Evolutionary conservation across 2,113 vertebrate genomes (phyloP), one percentile per base, ranked within the genome.

Genomic region (Lepus europaeus): DNA sequence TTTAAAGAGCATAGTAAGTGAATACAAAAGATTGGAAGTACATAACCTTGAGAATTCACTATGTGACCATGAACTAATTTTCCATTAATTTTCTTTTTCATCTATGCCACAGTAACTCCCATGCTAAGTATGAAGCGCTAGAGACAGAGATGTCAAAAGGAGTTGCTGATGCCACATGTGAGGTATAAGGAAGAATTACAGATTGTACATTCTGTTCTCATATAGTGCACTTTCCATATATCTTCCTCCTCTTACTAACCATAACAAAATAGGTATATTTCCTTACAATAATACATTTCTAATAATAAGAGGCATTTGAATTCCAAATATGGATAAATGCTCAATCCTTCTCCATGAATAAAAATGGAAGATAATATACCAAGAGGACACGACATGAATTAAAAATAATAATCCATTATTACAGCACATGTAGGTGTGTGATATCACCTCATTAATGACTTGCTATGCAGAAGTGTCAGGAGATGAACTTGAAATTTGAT

Each of bases 401-500:
- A 87, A 74, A 89, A 90, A 27, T 3, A 12, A 12, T 31, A 25
- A 83, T 27, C 20, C 66, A 11, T 68, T 95, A 95, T 97, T 89
- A 76, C 10, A 19, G 36, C 78, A 51, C 72, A 49, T 20, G 3
- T 79, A n/a, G 64, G 68, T 29, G 13, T 70, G 33, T n/a, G 79
- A 45, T 10, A 1, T 19, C 73, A 92, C 17, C 19, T 29, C 61
- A 49, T 14, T 33, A 36, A 89, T 86, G 12, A 90, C 84, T 96
- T 85, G 31, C 33, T 97, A 49, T 63, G 33, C 23, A 10, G 69
- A 80, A 93, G 27, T 95, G 81, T 87, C 81, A 61, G 89, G 77
- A 96, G 85, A 73, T 39, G 16, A 97, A 93, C 92, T 95, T 97
- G 70, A 36, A 95, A 81, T 93, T 93, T 90, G 76, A 51, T 94